Percentiles rank a stretch among this genome's conserved stretches.
Evolutionary conservation across 2,888 invertebrate genomes (phyloP).

Genomic region (Trichacis sp.): DNA sequence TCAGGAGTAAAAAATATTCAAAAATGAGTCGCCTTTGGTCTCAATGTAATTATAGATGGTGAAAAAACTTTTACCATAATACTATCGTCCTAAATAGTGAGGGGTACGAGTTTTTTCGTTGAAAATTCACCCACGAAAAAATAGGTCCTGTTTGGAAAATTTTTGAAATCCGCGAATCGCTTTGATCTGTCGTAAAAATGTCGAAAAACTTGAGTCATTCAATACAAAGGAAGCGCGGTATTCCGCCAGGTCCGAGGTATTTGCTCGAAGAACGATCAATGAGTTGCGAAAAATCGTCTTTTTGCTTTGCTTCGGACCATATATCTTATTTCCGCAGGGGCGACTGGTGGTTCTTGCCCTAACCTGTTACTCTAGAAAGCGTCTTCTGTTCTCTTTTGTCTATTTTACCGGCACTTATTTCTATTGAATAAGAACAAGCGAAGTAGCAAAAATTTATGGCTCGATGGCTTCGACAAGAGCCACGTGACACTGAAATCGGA

Average conservation of each 20-base stretch:
- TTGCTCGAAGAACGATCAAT: neutral
- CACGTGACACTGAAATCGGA: conserved; percentile 12
- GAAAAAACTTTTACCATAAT: too few species aligned
- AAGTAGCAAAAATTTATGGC: conserved; percentile 37
- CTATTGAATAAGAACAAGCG: conserved; percentile 19
- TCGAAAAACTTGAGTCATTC: too few species aligned
- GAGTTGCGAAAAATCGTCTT: conserved; percentile 1
- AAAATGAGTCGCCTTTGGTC: too few species aligned
- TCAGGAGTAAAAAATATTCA: too few species aligned
- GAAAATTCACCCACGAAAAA: neutral
- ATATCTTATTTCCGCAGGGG: conserved; percentile 53
- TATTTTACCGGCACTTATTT: conserved; percentile 32
- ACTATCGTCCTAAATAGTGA: neutral
- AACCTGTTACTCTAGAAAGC: conserved; percentile 61
- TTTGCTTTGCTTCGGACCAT: conserved; percentile 32
- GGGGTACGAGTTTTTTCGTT: neutral
- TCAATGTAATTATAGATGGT: too few species aligned
- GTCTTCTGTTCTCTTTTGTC: conserved; percentile 44
- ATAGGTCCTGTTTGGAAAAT: neutral
- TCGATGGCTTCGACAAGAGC: neutral
- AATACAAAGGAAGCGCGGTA: too few species aligned
- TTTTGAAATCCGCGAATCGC: too few species aligned
- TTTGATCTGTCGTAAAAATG: neutral
- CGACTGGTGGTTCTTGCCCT: conserved; percentile 49
- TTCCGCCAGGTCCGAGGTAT: too few species aligned